Evolutionary conservation across 2,888 invertebrate genomes (phyloP).

Genomic region (Acrobasis suavella): DNA sequence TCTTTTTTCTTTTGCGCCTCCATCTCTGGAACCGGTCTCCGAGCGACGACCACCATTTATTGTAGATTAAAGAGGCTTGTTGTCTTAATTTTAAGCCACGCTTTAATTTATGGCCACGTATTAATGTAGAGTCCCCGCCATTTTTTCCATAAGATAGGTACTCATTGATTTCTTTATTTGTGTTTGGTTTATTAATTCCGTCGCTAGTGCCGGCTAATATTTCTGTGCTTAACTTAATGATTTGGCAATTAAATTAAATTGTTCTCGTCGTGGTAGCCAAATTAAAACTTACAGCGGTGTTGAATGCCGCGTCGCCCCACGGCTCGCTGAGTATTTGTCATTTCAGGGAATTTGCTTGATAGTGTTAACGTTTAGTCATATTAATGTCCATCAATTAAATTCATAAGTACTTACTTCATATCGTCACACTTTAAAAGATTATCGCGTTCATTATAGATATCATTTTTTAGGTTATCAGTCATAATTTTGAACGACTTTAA

Average conservation of each 20-base stretch:
- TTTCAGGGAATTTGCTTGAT: constrained; percentile 46
- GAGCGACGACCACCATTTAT: constrained; percentile 80
- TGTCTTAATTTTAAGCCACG: constrained; percentile 83
- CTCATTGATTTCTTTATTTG: constrained; percentile 78
- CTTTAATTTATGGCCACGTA: constrained; percentile 79
- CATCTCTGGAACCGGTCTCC: constrained; percentile 76
- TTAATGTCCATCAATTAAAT: constrained; percentile 37
- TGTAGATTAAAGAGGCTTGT: constrained; percentile 83
- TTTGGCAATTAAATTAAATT: constrained; percentile 82
- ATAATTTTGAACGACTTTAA: too few species aligned
- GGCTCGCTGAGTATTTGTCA: constrained; percentile 52
- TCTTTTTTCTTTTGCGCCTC: constrained; percentile 78
- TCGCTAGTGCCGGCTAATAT: constrained; percentile 76
- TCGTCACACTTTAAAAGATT: too few species aligned
- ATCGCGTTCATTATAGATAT: too few species aligned
- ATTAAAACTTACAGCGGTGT: constrained; percentile 75
- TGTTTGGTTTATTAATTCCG: constrained; percentile 66
- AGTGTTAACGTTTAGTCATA: constrained; percentile 30
- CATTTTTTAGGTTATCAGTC: too few species aligned
- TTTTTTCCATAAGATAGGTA: constrained; percentile 70
- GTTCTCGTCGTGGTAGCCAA: constrained; percentile 78
- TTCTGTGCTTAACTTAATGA: constrained; percentile 80
- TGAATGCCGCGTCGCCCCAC: constrained; percentile 52
- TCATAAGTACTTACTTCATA: too few species aligned
- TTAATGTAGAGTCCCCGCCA: constrained; percentile 74